These are phyloP conservation scores for Cliona cf. orientalis DNA, from an alignment of 37 sponge, comb jelly and placozoan genomes.

Conservation along the genomic window DNA sequence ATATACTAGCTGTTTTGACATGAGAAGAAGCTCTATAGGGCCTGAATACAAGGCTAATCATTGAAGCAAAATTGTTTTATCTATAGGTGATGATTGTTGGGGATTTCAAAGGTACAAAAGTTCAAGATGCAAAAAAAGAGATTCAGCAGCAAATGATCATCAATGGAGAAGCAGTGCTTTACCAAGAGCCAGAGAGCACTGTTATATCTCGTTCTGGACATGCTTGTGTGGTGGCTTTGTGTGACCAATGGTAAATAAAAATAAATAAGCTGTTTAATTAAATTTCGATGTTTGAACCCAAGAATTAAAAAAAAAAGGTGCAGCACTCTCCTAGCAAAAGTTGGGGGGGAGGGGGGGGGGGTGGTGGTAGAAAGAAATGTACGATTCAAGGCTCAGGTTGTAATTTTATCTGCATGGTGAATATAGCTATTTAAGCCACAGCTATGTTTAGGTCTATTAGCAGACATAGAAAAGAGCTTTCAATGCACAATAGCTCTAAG, in stretches of 20 bases:
- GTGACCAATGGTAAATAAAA: conserved; percentile 91
- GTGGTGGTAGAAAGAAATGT: too few species aligned
- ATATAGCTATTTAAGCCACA: too few species aligned
- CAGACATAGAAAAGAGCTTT: too few species aligned
- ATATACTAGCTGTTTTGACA: not conserved
- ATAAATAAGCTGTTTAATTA: not conserved
- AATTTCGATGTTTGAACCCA: too few species aligned
- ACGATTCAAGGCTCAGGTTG: not conserved
- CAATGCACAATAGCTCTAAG: too few species aligned
- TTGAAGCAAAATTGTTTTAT: too few species aligned
- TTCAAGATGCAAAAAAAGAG: conserved; percentile 91
- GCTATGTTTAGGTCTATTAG: too few species aligned
- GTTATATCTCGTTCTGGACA: conserved; percentile 97
- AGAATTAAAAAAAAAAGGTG: not conserved
- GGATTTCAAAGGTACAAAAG: conserved; percentile 82
- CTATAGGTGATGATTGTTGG: conserved; percentile 88
- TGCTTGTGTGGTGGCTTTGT: conserved; percentile 94
- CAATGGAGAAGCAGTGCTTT: conserved; percentile 85
- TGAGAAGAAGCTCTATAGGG: too few species aligned
- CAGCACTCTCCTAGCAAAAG: not conserved
- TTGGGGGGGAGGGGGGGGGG: too few species aligned
- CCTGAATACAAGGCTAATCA: too few species aligned
- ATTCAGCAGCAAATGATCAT: conserved; percentile 85
- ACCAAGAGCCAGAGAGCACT: conserved; percentile 94
- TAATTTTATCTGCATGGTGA: too few species aligned